Base-by-base conservation (phyloP, 2,113 vertebrate species). In the Rhinopomastus cyanomelas region DNA sequence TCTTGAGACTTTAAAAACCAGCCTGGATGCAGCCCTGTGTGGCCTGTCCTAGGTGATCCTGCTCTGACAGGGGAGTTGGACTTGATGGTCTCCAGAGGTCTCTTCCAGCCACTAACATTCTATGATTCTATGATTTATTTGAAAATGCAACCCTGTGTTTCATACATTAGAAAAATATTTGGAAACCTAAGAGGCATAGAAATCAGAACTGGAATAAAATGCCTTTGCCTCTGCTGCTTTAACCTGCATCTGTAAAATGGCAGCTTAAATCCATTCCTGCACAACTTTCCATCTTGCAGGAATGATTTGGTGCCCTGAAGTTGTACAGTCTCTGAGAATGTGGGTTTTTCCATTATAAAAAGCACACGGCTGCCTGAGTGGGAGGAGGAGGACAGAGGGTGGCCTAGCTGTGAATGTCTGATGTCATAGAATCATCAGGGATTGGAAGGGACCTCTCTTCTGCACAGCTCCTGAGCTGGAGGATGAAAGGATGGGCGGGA, bases 381-480 rank as follows among this genome's bases (percentile, higher is more conserved):
- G 2, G 60, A 32, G 52, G 29, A 71, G 39, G 90, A 52, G 59
- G 34, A 36, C 69, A 72, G 64, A 49, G 72, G 16, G 7, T 48
- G 60, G 34, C 46, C 53, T 77, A 68, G n/a, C 76, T 65, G 23
- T 0, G 0, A 6, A 64, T 29, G 48, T 61, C 85, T 17, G 11
- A 8, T n/a, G 46, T 49, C 39, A n/a, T n/a, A n/a, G n/a, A n/a
- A n/a, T n/a, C n/a, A n/a, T n/a, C n/a, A n/a, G n/a, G n/a, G n/a
- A n/a, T n/a, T n/a, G n/a, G n/a, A n/a, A n/a, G n/a, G n/a, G n/a
- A n/a, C n/a, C n/a, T n/a, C n/a, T 39, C 44, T 49, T 57, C 53
- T 2, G 0, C 39, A 4, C 5, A 1, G 25, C n/a, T 51, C 52
- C 68, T 13, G 22, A 25, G 6, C 64, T 51, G 1, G 0, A 21